A percentile compares a stretch with the other conserved stretches of the same genome.
phyloP scores from a whole-genome alignment of 2,797 vertebrate species.

The Glossophaga mutica region DNA sequence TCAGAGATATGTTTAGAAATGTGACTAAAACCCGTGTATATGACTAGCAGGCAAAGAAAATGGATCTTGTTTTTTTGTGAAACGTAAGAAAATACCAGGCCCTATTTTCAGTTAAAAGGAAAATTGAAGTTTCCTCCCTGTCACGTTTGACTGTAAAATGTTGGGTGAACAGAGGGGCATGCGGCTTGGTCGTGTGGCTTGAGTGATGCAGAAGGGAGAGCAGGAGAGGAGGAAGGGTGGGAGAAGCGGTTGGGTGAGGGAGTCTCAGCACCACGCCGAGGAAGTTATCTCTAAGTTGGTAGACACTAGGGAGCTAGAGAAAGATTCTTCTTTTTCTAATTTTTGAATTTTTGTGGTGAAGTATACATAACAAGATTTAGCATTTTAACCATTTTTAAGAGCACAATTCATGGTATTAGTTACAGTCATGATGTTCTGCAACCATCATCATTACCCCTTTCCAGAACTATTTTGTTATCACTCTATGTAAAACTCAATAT shows the following conservation, averaged over 20 bases:
- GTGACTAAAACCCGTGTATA: background rate
- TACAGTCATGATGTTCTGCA: background rate
- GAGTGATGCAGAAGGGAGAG: background rate
- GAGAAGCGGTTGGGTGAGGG: background rate
- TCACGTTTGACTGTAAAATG: background rate
- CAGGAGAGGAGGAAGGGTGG: background rate
- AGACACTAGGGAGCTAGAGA: background rate
- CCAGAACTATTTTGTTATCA: background rate
- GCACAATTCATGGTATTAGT: background rate
- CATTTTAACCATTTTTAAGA: background rate
- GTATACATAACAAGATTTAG: background rate
- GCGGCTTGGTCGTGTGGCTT: fast-evolving
- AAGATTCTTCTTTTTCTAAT: background rate
- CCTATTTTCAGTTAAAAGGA: background rate
- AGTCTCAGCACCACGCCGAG: background rate
- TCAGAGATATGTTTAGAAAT: background rate
- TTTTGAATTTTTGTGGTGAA: background rate
- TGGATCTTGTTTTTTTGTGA: background rate
- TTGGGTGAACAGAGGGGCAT: background rate
- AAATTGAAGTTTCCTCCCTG: background rate
- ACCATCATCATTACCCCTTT: background rate
- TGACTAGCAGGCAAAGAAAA: background rate
- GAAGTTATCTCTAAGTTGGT: background rate
- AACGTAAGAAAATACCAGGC: background rate
- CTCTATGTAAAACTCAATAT: background rate